Base-by-base conservation (phyloP, 2,888 invertebrate species). In the Lasioglossum lativentre region DNA sequence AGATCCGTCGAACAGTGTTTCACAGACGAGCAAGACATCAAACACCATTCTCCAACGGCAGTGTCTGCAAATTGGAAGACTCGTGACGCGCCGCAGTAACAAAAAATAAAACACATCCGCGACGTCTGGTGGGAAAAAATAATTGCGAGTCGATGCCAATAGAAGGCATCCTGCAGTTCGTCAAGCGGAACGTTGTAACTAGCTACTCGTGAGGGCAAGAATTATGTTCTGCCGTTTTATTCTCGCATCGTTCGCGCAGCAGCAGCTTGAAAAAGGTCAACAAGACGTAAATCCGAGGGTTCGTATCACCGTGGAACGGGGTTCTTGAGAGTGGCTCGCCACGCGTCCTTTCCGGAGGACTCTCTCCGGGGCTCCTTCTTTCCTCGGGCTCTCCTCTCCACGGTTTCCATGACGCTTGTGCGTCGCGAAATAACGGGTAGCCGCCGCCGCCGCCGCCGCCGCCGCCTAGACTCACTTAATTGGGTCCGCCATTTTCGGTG, bases 401-500 rank as follows among this genome's bases (percentile, higher is more conserved):
- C 82, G 88, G 89, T 88, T 88, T 90, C 90, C 91, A 88, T 85
- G 88, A 89, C 87, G 85, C 88, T 86, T 72, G 82, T 78, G 77
- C 87, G 83, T 88, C 88, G 81, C 80, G 88, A 78, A 86, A 83
- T 85, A 88, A 90, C 90, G 90, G 91, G 89, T 90, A 91, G 91
- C 16, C 59, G 91, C 45, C 45, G 45, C 19, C 4, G 45, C 45
- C 47, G 45, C 45, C 16, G 45, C 19, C 19, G 47, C 47, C 19
- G 47, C 47, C 47, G 52, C 91, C 94, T 92, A 93, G 94, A 92
- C 93, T 92, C 92, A 87, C 93, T 94, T 95, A 95, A 95, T 95
- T 95, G 95, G 95, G 95, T 95, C 95, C 95, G 95, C 95, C 95
- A 95, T 95, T 95, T 95, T 95, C 94, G 93, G 93, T 92, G 92